Percentiles rank a stretch among this genome's conserved stretches.
Evolutionary conservation across 2,113 vertebrate genomes (phyloP).

Genomic region (Lepus timidus): DNA sequence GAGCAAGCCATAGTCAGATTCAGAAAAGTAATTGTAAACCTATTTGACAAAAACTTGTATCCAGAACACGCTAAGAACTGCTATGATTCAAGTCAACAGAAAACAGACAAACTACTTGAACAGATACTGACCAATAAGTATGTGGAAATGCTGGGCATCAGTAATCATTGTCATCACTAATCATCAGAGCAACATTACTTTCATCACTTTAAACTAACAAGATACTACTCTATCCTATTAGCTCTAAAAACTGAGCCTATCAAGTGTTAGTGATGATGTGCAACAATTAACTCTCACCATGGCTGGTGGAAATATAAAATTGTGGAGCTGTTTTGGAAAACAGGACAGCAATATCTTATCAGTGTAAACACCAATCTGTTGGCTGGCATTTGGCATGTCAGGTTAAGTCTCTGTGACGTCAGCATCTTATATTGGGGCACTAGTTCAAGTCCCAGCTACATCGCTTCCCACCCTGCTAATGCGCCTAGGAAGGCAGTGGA

Average conservation of each 20-base stretch:
- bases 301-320: not conserved
- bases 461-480: too few relatives aligned
- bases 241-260: not conserved
- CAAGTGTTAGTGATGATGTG: not conserved
- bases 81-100: not conserved
- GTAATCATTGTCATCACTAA: not conserved
- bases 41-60: not conserved
- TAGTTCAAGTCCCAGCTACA: too few relatives aligned
- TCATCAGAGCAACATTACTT: not conserved
- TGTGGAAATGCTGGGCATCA: not conserved
- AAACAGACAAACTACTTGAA: not conserved
- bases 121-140: not conserved
- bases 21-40: not conserved
- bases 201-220: not conserved
- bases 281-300: not conserved
- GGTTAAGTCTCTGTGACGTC: too few relatives aligned
- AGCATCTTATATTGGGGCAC: too few relatives aligned
- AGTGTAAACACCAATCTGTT: not conserved
- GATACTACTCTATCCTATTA: not conserved
- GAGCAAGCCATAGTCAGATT: not conserved
- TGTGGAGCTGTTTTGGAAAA: not conserved
- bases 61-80: not conserved
- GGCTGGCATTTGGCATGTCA: too few relatives aligned
- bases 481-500: too few relatives aligned
- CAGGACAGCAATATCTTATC: not conserved